These are phyloP conservation scores for Alexandromys fortis DNA, from an alignment of 2,113 vertebrate genomes.

Conservation along the genomic window DNA sequence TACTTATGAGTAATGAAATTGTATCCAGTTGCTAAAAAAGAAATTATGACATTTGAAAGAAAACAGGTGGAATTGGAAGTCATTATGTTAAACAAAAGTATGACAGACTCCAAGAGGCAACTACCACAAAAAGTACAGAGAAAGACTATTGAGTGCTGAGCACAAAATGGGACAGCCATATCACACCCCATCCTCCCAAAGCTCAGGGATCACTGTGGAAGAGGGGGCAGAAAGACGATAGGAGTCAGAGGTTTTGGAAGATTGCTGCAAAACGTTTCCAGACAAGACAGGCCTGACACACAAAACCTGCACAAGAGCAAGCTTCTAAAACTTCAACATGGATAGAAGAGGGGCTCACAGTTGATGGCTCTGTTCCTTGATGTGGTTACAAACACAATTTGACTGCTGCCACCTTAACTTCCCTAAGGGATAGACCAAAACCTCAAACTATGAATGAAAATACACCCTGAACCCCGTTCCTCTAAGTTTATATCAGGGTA, in stretches of 20 bases:
- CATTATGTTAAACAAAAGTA: neutral
- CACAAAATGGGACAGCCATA: neutral
- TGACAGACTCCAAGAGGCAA: neutral
- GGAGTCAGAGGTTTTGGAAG: neutral
- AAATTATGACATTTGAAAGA: neutral
- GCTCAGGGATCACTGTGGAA: neutral
- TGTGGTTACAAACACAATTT: neutral
- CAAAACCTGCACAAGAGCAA: neutral
- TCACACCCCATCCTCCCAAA: neutral
- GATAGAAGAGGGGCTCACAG: neutral
- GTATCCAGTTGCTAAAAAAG: neutral
- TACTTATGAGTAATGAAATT: neutral
- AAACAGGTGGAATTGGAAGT: neutral
- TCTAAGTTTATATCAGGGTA: neutral
- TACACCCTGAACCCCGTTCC: too few species aligned
- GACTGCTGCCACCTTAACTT: neutral
- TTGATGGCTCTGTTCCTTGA: neutral
- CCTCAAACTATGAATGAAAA: neutral
- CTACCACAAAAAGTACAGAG: neutral
- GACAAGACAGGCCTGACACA: neutral
- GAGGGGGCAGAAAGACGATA: neutral
- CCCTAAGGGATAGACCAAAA: neutral
- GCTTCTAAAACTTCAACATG: neutral
- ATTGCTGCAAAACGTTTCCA: neutral
- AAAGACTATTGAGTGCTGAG: neutral